Evolutionary conservation across 2,113 vertebrate genomes (phyloP), one percentile per base, ranked within the genome.

Genomic region (Chloropsis cyanopogon): DNA sequence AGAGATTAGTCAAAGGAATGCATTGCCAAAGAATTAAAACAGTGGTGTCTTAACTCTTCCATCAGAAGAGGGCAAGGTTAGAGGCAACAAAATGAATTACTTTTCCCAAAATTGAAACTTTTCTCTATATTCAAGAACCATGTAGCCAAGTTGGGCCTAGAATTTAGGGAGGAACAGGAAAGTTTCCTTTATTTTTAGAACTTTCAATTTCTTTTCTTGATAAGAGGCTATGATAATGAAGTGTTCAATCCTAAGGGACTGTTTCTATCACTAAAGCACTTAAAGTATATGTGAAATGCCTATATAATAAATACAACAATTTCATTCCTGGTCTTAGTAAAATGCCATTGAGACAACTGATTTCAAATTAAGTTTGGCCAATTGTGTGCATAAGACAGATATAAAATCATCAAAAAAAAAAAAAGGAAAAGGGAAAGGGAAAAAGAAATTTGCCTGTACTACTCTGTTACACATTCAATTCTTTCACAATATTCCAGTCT

Each of bases 1-100:
- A 79, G 75, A 92, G 56, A 89, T 93, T 80, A 93, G 66, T 80
- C 60, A 78, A 87, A 95, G 52, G 42, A 91, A 69, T n/a, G 12
- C 16, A 79, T 95, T 69, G 50, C 42, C 78, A 92, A 69, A 24
- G 29, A 88, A 86, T 77, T 90, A 88, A 70, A 94, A 42, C 26
- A n/a, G n/a, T 85, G 19, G 46, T 82, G 11, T 89, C 41, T n/a
- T 82, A 68, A 37, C 31, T 60, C 31, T 61, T 42, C 37, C 22
- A 47, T 90, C 63, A 77, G 42, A 77, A 72, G 53, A 85, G 17
- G 31, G 33, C 28, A 87, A 71, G 14, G 16, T 64, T 79, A 61
- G 50, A 87, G 23, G 70, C 26, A 92, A 80, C 12, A 70, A 63
- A 85, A 85, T 35, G 0, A 76, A 89, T 64, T 77, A 13, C 14